A percentile compares a stretch with the other conserved stretches of the same genome.
These are phyloP conservation scores for Aphelocoma coerulescens DNA, from an alignment of 2,113 vertebrate genomes.

Conservation along the genomic window DNA sequence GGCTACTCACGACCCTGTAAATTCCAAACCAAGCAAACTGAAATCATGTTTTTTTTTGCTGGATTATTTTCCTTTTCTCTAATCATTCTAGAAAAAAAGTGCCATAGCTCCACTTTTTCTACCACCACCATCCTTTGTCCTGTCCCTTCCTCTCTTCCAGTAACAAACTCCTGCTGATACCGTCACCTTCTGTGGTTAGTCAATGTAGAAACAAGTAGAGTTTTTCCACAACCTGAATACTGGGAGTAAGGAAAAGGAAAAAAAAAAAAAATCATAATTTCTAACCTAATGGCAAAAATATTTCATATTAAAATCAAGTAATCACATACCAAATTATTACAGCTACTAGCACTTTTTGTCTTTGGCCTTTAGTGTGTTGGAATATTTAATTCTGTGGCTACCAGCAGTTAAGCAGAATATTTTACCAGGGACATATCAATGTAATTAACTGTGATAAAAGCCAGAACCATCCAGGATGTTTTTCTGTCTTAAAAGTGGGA, in stretches of 20 bases:
- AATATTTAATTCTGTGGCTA: neutral
- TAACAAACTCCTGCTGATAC: neutral
- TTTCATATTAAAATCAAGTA: neutral
- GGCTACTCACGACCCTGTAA: neutral
- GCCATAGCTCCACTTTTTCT: neutral
- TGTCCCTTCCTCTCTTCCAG: neutral
- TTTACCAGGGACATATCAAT: neutral
- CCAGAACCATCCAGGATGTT: neutral
- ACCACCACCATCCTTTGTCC: neutral
- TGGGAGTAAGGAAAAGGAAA: neutral
- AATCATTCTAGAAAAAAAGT: neutral
- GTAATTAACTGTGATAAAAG: neutral
- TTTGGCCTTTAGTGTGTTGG: neutral
- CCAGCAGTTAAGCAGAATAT: neutral
- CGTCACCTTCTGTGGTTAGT: neutral
- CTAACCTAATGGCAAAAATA: neutral
- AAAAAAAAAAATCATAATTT: neutral
- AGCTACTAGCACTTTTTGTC: neutral
- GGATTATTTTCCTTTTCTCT: neutral
- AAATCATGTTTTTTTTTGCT: neutral
- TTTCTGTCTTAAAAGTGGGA: neutral
- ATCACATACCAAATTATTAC: neutral
- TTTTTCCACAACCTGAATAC: neutral
- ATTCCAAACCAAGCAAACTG: neutral
- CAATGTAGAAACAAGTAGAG: neutral